Evolutionary conservation across 2,113 vertebrate species (phyloP).

Genomic region (Mormoops blainvillei): DNA sequence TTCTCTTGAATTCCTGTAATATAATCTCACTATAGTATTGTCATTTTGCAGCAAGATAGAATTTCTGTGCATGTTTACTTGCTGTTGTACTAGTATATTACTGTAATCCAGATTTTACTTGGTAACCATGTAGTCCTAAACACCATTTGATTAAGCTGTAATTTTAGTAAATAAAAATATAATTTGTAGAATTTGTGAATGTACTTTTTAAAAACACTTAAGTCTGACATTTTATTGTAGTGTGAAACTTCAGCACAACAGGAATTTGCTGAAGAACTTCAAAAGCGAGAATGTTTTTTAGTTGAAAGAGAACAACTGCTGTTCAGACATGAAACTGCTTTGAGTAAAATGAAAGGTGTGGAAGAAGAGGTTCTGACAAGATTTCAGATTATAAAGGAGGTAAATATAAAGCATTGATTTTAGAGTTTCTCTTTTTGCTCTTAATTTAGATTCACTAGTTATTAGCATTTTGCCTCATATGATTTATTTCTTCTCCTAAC

Average conservation of each 20-base stretch:
- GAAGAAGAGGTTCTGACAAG: constrained; percentile 82
- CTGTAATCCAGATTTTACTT: not conserved
- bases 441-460: not conserved
- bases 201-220: not conserved
- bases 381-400: constrained; percentile 85
- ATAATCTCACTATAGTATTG: not conserved
- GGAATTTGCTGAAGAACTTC: constrained; percentile 83
- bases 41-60: not conserved
- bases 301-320: constrained; percentile 80
- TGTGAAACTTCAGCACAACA: constrained; percentile 84
- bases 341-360: constrained; percentile 81
- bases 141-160: not conserved
- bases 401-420: constrained; percentile 46
- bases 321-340: constrained; percentile 81
- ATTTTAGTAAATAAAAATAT: not conserved
- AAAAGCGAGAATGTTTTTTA: constrained; percentile 80
- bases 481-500: not conserved
- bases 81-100: not conserved
- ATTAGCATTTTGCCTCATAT: not conserved
- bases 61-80: not conserved
- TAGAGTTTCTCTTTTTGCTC: not conserved
- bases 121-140: not conserved
- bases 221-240: constrained; percentile 71
- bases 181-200: not conserved
- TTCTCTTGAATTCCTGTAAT: not conserved